Percentiles rank a stretch among this genome's conserved stretches.
Conservation (phyloP, 2,797 vertebrate species). For the Sebastes hubbsi region DNA sequence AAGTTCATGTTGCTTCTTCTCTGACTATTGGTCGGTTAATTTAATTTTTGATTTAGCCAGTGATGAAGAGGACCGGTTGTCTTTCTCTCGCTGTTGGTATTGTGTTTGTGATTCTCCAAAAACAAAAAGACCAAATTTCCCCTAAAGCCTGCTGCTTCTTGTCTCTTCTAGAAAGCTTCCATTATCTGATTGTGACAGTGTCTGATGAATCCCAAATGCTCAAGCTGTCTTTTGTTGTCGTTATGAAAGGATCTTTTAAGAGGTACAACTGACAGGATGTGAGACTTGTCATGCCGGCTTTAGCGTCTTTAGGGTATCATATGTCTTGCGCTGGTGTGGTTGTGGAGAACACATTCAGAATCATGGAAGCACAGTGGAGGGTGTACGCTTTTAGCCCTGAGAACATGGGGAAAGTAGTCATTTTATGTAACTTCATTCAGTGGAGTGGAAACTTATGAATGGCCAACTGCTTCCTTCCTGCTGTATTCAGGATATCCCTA, state of each 20-base stretch:
- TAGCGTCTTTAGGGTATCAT: neutral
- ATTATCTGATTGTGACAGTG: neutral
- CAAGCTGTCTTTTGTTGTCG: conserved; percentile 1
- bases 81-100: neutral
- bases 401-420: neutral
- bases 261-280: neutral
- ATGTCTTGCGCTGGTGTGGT: neutral
- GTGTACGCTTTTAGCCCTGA: neutral
- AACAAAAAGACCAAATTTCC: neutral
- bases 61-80: neutral
- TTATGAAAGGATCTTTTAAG: conserved; percentile 23
- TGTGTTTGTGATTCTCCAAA: too few species aligned
- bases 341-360: neutral
- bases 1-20: neutral
- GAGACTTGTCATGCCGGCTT: neutral
- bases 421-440: neutral
- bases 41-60: neutral
- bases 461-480: conserved; percentile 31
- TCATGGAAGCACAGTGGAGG: neutral
- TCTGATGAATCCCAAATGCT: conserved; percentile 19
- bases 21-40: neutral
- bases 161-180: neutral
- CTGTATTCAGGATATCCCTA: conserved; percentile 29
- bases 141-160: neutral
- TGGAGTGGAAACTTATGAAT: neutral